Percentiles rank a stretch among this genome's conserved stretches.
These are phyloP conservation scores for Proterorhinus semilunaris DNA, from an alignment of 2,113 vertebrate genomes.

Conservation along the genomic window DNA sequence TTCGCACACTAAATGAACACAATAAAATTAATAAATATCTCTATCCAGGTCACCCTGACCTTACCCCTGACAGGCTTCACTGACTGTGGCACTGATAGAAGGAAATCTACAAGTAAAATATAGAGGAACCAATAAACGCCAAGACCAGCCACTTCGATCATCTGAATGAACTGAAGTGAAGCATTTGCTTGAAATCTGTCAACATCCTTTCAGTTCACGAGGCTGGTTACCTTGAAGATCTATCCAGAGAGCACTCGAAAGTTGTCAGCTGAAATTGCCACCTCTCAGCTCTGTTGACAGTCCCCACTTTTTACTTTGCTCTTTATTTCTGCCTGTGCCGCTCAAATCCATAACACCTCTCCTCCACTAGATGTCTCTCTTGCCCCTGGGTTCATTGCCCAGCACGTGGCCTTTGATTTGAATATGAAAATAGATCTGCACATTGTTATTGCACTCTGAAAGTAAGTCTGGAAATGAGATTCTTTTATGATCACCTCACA, in stretches of 20 bases:
- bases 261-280: constrained; percentile 1
- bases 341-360: neutral
- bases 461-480: constrained; percentile 19
- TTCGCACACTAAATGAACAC: no score
- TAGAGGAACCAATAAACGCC: no score
- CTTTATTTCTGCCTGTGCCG: neutral
- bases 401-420: constrained; percentile 16
- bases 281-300: neutral
- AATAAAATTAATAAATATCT: no score
- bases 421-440: constrained; percentile 14
- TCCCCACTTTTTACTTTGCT: neutral
- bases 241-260: neutral
- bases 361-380: constrained; percentile 62
- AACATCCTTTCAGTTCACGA: neutral
- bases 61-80: no score
- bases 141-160: neutral
- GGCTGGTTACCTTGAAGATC: neutral
- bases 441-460: constrained; percentile 10
- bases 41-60: no score
- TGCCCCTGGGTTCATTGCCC: constrained; percentile 19
- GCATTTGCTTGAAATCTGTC: neutral
- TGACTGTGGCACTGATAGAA: no score
- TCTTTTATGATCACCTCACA: constrained; percentile 21
- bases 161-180: neutral
- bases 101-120: no score